These are phyloP conservation scores for Girardinichthys multiradiatus DNA, from an alignment of 2,113 vertebrate species.

Conservation along the genomic window DNA sequence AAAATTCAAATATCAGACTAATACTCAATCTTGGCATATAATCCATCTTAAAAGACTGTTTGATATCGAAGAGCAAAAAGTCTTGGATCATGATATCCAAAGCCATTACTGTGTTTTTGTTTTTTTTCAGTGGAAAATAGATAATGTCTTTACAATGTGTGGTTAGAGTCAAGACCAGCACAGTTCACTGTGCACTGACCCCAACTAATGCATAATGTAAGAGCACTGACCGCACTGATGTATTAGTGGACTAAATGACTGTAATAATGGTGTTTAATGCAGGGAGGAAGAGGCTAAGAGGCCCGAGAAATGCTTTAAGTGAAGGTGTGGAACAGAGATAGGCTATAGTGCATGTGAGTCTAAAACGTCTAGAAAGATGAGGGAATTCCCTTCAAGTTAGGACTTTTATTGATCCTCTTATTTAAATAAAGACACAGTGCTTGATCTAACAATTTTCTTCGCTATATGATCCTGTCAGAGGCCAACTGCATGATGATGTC, in stretches of 20 bases:
- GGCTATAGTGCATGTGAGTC: conserved; percentile 22
- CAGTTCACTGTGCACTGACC: conserved; percentile 71
- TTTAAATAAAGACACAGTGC: not conserved
- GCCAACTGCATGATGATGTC: not conserved
- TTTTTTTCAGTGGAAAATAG: conserved; percentile 65
- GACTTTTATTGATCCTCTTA: not conserved
- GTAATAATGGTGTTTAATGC: conserved; percentile 62
- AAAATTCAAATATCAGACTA: not conserved
- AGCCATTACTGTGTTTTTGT: conserved; percentile 22
- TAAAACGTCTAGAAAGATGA: not conserved
- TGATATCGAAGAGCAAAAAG: not conserved
- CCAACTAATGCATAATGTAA: conserved; percentile 69
- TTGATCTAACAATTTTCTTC: conserved; percentile 1
- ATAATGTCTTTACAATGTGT: conserved; percentile 75
- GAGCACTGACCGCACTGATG: conserved; percentile 66
- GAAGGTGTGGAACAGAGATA: conserved; percentile 59
- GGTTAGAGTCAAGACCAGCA: conserved; percentile 68
- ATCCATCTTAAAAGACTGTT: not conserved
- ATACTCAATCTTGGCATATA: not conserved
- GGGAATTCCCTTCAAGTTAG: conserved; percentile 20
- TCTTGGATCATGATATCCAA: not conserved
- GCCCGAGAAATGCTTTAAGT: conserved; percentile 66
- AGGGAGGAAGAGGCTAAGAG: conserved; percentile 57
- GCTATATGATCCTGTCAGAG: not conserved
- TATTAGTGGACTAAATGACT: conserved; percentile 71